Conservation (phyloP, 2,797 vertebrate genomes). For the Argentina silus region DNA sequence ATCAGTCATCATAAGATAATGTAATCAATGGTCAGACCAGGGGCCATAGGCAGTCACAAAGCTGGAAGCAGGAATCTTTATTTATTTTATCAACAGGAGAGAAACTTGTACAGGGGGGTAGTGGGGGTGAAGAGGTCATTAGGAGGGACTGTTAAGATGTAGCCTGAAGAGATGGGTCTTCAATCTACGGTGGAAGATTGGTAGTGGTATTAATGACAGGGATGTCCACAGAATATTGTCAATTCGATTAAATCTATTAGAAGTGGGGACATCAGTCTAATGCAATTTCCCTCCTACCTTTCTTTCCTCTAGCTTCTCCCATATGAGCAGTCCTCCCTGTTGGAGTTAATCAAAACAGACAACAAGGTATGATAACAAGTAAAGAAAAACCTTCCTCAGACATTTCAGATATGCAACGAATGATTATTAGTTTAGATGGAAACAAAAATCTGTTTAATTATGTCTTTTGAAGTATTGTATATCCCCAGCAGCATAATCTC, state of each 20-base stretch:
- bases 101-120: no score
- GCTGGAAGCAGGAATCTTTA: no score
- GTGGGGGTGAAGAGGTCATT: no score
- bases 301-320: conserved; percentile 86
- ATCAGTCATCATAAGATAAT: no score
- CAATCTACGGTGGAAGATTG: no score
- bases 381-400: background rate
- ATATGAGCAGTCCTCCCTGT: conserved; percentile 91
- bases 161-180: no score
- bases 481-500: background rate
- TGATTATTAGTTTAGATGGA: background rate
- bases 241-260: background rate
- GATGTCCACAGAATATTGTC: no score
- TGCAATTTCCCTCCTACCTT: conserved; percentile 19
- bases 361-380: conserved; percentile 86
- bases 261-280: background rate
- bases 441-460: background rate
- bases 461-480: background rate
- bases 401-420: background rate
- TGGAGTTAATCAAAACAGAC: conserved; percentile 98
- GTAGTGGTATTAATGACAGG: no score
- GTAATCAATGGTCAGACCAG: no score
- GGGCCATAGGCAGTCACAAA: no score
- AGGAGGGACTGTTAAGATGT: no score
- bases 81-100: no score